Conservation (phyloP, 2,888 invertebrate genomes). For the Netelia melanura region DNA sequence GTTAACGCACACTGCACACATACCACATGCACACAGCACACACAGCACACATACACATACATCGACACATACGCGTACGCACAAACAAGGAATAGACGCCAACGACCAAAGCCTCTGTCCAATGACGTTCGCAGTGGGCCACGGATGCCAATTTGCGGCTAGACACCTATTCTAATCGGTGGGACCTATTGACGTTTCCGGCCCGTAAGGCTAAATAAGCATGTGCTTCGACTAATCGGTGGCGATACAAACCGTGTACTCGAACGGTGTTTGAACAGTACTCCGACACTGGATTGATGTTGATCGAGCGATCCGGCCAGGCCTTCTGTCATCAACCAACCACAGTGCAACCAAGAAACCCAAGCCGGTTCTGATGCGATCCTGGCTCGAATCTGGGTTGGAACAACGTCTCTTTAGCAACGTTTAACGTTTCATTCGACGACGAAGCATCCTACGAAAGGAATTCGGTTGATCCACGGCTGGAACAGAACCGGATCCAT, state of each 20-base stretch:
- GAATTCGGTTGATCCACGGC: no score
- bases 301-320: not conserved
- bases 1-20: not conserved
- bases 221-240: conserved; percentile 37
- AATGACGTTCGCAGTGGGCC: conserved; percentile 20
- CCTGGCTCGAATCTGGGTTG: no score
- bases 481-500: no score
- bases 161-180: conserved; percentile 30
- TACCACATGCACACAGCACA: not conserved
- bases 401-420: no score
- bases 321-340: no score
- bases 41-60: not conserved
- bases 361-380: no score
- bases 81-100: no score
- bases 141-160: conserved; percentile 27
- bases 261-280: conserved; percentile 39
- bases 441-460: no score
- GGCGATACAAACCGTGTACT: not conserved
- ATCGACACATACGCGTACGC: no score
- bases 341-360: no score
- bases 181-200: conserved; percentile 52
- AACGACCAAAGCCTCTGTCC: not conserved
- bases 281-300: conserved; percentile 37
- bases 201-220: conserved; percentile 44
- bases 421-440: no score